These are phyloP conservation scores for Torymus texanus DNA, from an alignment of 2,888 invertebrate genomes.

Conservation along the genomic window DNA sequence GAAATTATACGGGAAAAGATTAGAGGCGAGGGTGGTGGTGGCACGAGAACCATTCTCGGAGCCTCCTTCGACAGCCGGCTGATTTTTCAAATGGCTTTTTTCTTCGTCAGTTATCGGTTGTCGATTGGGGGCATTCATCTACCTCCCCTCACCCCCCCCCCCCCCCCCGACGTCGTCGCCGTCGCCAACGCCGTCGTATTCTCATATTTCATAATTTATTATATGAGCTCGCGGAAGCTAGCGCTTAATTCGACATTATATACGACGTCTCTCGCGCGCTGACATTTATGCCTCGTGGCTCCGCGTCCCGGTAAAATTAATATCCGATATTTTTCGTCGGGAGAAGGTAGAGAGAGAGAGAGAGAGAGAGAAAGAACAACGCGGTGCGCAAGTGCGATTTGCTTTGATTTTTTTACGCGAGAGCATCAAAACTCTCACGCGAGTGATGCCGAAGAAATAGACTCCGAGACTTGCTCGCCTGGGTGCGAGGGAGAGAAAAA, in stretches of 20 bases:
- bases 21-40: constrained; percentile 9
- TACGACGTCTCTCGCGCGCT: background rate
- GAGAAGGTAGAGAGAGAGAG: background rate
- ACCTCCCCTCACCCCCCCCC: too few species aligned
- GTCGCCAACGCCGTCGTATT: background rate
- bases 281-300: background rate
- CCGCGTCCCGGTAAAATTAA: background rate
- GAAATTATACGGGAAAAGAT: constrained; percentile 43
- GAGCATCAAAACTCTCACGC: background rate
- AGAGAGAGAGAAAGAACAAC: background rate
- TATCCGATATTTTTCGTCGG: constrained; percentile 2
- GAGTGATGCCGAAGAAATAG: constrained; percentile 39
- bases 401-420: constrained; percentile 28
- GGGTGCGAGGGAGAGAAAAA: background rate
- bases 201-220: constrained; percentile 33
- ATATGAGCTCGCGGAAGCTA: background rate
- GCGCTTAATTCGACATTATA: background rate
- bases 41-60: too few species aligned
- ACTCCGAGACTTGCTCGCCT: background rate
- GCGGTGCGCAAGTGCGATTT: background rate
- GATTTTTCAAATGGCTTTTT: constrained; percentile 38
- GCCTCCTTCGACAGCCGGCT: constrained; percentile 30
- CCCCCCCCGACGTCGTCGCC: too few species aligned
- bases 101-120: constrained; percentile 27
- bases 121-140: constrained; percentile 14